These are phyloP conservation scores for Argyrosomus japonicus DNA, from an alignment of 2,113 vertebrate species.

Conservation along the genomic window DNA sequence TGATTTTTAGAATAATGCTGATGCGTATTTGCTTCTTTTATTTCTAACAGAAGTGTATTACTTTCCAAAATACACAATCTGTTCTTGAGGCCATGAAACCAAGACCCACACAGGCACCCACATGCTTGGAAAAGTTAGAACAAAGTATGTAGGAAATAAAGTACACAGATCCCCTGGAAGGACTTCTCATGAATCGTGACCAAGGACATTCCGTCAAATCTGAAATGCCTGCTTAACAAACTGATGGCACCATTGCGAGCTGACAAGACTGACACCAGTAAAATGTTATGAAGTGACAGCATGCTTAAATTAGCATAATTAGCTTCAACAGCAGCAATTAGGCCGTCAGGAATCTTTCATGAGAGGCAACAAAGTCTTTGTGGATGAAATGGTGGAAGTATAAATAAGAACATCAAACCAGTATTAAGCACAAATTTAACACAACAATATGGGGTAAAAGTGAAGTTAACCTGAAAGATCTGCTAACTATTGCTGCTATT, in stretches of 20 bases:
- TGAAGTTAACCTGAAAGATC: conserved; percentile 10
- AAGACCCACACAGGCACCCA: not conserved
- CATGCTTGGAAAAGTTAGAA: conserved; percentile 19
- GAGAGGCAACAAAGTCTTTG: conserved; percentile 55
- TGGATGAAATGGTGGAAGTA: conserved; percentile 34
- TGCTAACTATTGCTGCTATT: not conserved
- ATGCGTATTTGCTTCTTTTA: not conserved
- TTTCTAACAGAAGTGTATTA: not conserved
- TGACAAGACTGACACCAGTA: conserved; percentile 58
- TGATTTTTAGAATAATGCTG: not conserved
- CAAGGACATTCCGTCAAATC: conserved; percentile 31
- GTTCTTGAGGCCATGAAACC: conserved; percentile 19
- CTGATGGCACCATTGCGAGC: conserved; percentile 59
- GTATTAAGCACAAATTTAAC: conserved; percentile 13
- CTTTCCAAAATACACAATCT: conserved; percentile 1
- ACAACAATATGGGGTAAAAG: conserved; percentile 16
- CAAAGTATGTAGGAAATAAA: conserved; percentile 23
- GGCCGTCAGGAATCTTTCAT: conserved; percentile 61
- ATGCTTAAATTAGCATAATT: conserved; percentile 73
- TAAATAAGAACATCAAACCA: conserved; percentile 43
- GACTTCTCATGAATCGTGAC: conserved; percentile 14
- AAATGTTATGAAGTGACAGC: conserved; percentile 67
- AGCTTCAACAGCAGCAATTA: conserved; percentile 72
- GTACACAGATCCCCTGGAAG: conserved; percentile 6
- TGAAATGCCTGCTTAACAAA: conserved; percentile 39